phyloP scores from a whole-genome alignment of 1,140 invertebrate species.

The Heliothis virescens region DNA sequence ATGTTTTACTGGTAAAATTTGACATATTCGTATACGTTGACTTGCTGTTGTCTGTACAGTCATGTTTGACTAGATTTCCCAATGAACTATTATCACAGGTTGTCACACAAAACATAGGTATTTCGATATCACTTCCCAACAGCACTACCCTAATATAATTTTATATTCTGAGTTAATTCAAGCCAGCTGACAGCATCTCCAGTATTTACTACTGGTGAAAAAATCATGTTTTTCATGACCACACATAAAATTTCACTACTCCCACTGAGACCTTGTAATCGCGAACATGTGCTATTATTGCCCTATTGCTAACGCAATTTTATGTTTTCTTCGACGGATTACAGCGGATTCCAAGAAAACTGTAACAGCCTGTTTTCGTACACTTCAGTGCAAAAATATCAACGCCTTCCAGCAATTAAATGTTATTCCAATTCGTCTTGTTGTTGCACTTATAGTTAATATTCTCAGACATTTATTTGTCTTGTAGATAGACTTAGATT shows the following conservation, averaged over 20 bases:
- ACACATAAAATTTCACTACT: not conserved
- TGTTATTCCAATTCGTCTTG: constrained; percentile 9
- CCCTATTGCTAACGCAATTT: constrained; percentile 1
- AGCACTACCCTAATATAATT: too few relatives aligned
- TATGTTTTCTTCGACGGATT: not conserved
- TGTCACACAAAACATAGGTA: too few relatives aligned
- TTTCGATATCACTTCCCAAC: too few relatives aligned
- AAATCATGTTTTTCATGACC: not conserved
- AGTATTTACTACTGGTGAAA: not conserved
- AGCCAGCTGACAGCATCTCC: not conserved
- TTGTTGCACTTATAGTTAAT: not conserved
- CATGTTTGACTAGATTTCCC: too few relatives aligned
- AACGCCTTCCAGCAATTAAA: not conserved
- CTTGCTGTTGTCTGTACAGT: too few relatives aligned
- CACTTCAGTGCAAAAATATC: constrained; percentile 1
- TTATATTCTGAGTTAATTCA: not conserved
- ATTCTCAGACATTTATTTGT: not conserved
- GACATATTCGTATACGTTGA: too few relatives aligned
- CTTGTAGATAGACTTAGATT: constrained; percentile 11
- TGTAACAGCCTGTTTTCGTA: constrained; percentile 6
- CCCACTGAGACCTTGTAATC: constrained; percentile 7
- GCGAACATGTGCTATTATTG: constrained; percentile 16
- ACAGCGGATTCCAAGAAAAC: not conserved
- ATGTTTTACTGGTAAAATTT: too few relatives aligned
- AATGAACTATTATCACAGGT: too few relatives aligned